Conservation (phyloP, 2,113 vertebrate genomes). For the Oreochromis niloticus region DNA sequence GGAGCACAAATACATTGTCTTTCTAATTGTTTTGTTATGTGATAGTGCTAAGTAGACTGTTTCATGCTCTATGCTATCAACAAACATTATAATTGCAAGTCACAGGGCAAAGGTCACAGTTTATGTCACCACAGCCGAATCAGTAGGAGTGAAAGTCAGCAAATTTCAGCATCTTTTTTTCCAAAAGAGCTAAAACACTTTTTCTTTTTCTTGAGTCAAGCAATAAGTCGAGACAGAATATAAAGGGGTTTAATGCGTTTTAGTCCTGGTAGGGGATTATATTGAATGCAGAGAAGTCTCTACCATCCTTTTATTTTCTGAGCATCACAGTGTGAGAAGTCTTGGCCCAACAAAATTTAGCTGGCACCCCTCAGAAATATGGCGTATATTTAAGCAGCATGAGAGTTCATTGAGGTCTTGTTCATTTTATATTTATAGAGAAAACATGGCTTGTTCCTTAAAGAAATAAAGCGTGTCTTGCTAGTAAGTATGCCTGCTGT, state of each 20-base stretch:
- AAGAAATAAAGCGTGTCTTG: constrained; percentile 21
- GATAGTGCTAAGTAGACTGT: constrained; percentile 53
- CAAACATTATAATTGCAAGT: constrained; percentile 9
- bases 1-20: constrained; percentile 50
- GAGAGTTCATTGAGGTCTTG: constrained; percentile 11
- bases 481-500: neutral
- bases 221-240: neutral
- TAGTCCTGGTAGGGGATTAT: neutral
- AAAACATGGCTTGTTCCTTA: neutral
- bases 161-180: neutral
- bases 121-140: neutral
- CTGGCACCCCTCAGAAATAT: neutral
- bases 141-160: neutral
- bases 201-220: neutral
- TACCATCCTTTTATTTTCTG: neutral
- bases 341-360: neutral
- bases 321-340: neutral
- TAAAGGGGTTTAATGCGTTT: neutral
- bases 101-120: neutral
- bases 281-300: neutral
- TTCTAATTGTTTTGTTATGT: constrained; percentile 56
- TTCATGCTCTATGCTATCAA: constrained; percentile 19
- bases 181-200: neutral
- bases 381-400: neutral
- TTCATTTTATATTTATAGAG: constrained; percentile 51